phyloP scores from a whole-genome alignment of 2,797 vertebrate species.

The Notamacropus eugenii region DNA sequence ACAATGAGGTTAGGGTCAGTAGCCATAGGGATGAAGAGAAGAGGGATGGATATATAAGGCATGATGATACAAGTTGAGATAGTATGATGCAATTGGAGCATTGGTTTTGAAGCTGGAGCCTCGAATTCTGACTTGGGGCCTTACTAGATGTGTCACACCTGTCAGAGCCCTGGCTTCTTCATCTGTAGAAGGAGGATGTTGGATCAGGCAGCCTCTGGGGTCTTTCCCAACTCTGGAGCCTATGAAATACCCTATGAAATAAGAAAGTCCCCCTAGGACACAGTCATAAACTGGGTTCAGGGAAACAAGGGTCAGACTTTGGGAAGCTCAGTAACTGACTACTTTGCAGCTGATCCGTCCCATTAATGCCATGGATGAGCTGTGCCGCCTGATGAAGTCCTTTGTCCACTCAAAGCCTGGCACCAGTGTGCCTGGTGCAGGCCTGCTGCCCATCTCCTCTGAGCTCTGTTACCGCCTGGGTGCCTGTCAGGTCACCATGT shows the following conservation, averaged over 20 bases:
- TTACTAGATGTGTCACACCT: neutral
- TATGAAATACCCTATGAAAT: neutral
- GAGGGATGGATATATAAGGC: neutral
- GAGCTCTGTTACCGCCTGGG: constrained; percentile 98
- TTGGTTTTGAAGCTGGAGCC: neutral
- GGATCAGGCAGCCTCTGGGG: accelerated
- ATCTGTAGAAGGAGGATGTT: neutral
- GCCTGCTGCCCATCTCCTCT: constrained; percentile 92
- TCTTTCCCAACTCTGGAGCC: neutral
- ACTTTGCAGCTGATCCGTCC: constrained; percentile 93
- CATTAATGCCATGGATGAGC: constrained; percentile 97
- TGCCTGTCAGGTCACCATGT: constrained; percentile 97
- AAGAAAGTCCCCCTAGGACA: neutral
- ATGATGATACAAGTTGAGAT: neutral
- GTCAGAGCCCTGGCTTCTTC: neutral
- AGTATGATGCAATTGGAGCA: neutral
- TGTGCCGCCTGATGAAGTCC: constrained; percentile 96
- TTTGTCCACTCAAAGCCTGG: constrained; percentile 89
- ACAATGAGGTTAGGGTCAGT: neutral
- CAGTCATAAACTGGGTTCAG: neutral
- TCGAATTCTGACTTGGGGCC: neutral
- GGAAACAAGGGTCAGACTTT: neutral
- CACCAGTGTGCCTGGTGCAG: constrained; percentile 89
- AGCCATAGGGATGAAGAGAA: neutral
- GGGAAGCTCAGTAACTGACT: accelerated